A percentile compares a stretch with the other conserved stretches of the same genome.
These are phyloP conservation scores for Chlamydotis undulata DNA, from an alignment of 2,113 vertebrate species.

Conservation along the genomic window DNA sequence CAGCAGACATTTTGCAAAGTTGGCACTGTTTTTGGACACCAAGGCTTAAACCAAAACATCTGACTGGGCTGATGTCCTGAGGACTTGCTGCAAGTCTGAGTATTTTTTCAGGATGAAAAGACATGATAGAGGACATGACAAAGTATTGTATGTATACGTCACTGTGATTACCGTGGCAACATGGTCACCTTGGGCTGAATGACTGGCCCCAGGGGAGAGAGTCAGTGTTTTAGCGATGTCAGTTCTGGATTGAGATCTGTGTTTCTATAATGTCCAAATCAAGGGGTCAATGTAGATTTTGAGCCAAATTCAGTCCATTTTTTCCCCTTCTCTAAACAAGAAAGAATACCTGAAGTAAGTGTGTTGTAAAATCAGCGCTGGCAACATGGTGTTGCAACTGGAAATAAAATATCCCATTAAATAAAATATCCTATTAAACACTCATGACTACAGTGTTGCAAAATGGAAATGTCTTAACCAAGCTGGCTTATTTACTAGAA, in stretches of 20 bases:
- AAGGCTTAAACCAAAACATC: not conserved
- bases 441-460: not conserved
- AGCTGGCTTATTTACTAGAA: not conserved
- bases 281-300: not conserved
- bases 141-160: rapidly evolving
- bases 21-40: not conserved
- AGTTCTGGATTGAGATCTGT: not conserved
- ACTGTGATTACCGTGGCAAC: not conserved
- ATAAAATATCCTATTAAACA: not conserved
- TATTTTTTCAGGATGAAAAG: not conserved
- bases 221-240: not conserved
- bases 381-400: not conserved
- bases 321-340: not conserved
- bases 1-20: not conserved
- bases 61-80: not conserved
- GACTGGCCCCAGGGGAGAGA: not conserved
- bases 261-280: not conserved
- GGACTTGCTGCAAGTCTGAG: not conserved
- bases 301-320: not conserved
- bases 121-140: not conserved
- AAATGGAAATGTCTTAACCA: not conserved
- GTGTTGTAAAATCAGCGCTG: not conserved
- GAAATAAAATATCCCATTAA: not conserved
- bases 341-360: not conserved
- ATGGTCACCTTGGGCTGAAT: not conserved